Conservation (phyloP, 1,140 invertebrate genomes). For the Ceratoteleas bidentatus region DNA sequence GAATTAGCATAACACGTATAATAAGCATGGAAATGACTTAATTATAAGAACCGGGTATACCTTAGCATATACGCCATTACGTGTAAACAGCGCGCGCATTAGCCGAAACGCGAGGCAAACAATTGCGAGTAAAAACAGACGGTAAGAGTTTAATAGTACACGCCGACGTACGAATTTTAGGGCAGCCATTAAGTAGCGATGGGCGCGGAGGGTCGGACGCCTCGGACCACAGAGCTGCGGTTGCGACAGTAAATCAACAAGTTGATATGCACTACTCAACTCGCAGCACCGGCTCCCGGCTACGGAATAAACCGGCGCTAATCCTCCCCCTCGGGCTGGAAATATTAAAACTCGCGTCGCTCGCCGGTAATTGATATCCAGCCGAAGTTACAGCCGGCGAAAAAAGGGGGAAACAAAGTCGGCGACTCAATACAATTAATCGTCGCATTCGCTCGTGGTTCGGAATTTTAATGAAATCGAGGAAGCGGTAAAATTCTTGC, state of each 20-base stretch:
- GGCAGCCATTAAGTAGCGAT: constrained; percentile 74
- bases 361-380: constrained; percentile 29
- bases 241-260: constrained; percentile 78
- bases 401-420: constrained; percentile 36
- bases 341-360: constrained; percentile 46
- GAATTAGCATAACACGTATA: constrained; percentile 13
- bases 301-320: constrained; percentile 37
- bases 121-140: constrained; percentile 14
- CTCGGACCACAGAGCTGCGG: constrained; percentile 70
- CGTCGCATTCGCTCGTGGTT: no score
- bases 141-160: constrained; percentile 35
- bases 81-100: constrained; percentile 14
- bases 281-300: constrained; percentile 9
- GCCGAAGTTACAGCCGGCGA: constrained; percentile 15
- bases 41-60: constrained; percentile 21
- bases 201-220: constrained; percentile 68
- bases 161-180: constrained; percentile 69
- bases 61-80: not conserved
- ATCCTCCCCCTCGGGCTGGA: constrained; percentile 30
- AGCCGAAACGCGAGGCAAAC: constrained; percentile 7
- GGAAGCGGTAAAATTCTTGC: no score
- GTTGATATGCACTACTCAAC: constrained; percentile 74
- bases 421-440: constrained; percentile 6
- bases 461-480: no score
- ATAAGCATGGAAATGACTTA: constrained; percentile 26